Percentiles rank a stretch among this genome's conserved stretches.
Conservation (phyloP, 2,797 vertebrate genomes). For the Melanotaenia maccullochi region DNA sequence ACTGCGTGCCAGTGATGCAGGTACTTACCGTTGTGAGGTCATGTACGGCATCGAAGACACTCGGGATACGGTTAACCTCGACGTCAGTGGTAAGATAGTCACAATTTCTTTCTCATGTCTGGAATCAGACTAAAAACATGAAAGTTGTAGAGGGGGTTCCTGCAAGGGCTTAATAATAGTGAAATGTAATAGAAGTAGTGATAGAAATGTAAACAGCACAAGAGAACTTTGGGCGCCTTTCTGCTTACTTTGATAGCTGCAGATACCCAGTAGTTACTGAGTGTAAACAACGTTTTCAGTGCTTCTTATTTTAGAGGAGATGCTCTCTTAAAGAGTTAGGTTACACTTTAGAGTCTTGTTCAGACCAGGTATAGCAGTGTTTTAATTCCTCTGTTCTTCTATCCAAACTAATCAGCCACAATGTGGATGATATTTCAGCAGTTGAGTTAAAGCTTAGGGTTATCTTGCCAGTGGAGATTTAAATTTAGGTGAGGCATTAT, state of each 20-base stretch:
- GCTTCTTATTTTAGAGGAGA: conserved; percentile 53
- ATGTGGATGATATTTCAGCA: conserved; percentile 16
- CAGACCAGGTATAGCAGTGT: background rate
- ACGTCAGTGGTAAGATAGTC: conserved; percentile 88
- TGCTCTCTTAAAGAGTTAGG: conserved; percentile 19
- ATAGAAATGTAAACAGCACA: conserved; percentile 58
- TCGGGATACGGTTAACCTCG: conserved; percentile 86
- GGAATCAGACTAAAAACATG: conserved; percentile 23
- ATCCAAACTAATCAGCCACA: conserved; percentile 19
- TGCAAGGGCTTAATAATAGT: conserved; percentile 53
- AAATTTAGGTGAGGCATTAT: conserved; percentile 25
- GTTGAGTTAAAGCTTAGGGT: conserved; percentile 13
- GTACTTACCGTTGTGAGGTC: conserved; percentile 95
- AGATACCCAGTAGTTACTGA: conserved; percentile 58
- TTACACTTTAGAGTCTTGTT: conserved; percentile 16
- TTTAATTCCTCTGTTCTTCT: conserved; percentile 32
- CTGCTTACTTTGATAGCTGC: conserved; percentile 58
- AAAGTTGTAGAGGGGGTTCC: conserved; percentile 28
- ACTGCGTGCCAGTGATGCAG: conserved; percentile 93
- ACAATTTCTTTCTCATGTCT: conserved; percentile 6
- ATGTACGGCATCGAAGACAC: conserved; percentile 96
- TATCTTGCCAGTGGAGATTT: conserved; percentile 31
- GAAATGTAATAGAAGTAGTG: conserved; percentile 56
- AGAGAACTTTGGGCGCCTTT: conserved; percentile 38
- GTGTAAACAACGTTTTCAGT: conserved; percentile 55